Conservation (phyloP, 2,113 vertebrate genomes). For the Herpetotheres cachinnans region DNA sequence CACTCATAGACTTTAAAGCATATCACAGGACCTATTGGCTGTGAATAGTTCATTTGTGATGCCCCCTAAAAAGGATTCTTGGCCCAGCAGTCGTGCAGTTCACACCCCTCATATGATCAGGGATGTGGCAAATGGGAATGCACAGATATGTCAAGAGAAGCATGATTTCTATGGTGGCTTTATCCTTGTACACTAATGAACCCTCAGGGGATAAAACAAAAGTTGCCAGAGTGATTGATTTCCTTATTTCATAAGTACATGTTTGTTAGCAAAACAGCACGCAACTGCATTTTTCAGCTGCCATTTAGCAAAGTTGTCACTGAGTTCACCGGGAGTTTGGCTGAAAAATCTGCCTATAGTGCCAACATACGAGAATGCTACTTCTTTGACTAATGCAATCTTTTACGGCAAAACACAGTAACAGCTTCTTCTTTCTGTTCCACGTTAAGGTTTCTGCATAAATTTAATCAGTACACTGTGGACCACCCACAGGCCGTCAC, state of each 20-base stretch:
- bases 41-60: background rate
- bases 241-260: background rate
- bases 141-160: background rate
- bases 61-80: background rate
- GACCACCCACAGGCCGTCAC: background rate
- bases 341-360: background rate
- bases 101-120: background rate
- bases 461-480: background rate
- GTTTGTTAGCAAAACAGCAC: background rate
- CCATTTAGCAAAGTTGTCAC: background rate
- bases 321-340: background rate
- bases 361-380: background rate
- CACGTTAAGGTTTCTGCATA: background rate
- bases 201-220: background rate
- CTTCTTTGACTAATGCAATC: background rate
- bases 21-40: background rate
- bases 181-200: background rate
- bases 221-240: background rate
- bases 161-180: background rate
- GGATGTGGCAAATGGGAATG: background rate
- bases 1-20: background rate
- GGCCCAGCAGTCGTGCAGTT: rapidly evolving
- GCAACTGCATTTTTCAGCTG: background rate
- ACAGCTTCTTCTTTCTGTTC: background rate
- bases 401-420: background rate